Evolutionary conservation across 2,888 invertebrate genomes (phyloP), one percentile per base, ranked within the genome.

Genomic region (Globia sparganii): DNA sequence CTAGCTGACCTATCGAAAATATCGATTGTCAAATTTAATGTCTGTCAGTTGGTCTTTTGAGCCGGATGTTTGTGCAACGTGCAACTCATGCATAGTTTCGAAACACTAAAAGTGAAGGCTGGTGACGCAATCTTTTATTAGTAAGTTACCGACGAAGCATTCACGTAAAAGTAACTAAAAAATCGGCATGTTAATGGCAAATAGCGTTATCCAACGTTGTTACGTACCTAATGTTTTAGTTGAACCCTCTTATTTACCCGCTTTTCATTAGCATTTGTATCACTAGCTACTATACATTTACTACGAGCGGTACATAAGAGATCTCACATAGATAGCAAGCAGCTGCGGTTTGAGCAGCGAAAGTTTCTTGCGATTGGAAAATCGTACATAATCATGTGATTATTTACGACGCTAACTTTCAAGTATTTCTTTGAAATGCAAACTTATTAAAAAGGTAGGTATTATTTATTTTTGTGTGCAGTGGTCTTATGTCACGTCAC

Each of bases 21-120:
- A 86, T 84, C 88, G 88, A 89, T 88, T 91, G 91, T 91, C 90
- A 91, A 87, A 37, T 37, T 43, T 86, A 84, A 79, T 69, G 85
- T 83, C 86, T 80, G 80, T 83, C 85, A 83, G 86, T 87, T 89
- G 88, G 90, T 91, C 90, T 91, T 91, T 93, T 86, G 84, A 92
- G 91, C 91, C 95, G 96, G 95, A 95, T 95, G 94, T 95, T 95
- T 95, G 92, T 95, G 94, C 93, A 95, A 95, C 92, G 83, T 94
- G 94, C 94, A 95, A 94, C 92, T 93, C 91, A 92, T 94, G 93
- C 92, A 94, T 92, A 92, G 93, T 96, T 94, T 94, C 94, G 94
- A 94, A 94, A 95, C 91, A 92, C 90, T 92, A 94, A 95, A 95
- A 96, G 95, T 95, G 95, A 96, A 94, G 91, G 95, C 93, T 89